Evolutionary conservation across 2,888 invertebrate genomes (phyloP), one percentile per base, ranked within the genome.

Genomic region (Chrysotoxum bicinctum): DNA sequence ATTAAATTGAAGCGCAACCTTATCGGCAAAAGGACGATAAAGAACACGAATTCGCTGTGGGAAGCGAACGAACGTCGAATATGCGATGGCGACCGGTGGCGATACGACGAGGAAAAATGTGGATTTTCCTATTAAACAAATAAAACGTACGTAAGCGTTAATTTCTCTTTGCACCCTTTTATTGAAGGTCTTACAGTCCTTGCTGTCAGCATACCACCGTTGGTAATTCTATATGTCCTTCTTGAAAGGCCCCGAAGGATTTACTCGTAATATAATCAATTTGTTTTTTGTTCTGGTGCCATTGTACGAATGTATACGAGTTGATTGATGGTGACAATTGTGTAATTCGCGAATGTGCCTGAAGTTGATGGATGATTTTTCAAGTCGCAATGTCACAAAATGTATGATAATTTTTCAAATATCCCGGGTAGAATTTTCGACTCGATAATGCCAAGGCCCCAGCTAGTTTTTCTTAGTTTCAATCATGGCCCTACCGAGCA

Each of bases 321-420:
- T 74, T 83, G 83, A 83, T 76, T 82, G 76, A 82, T 83, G 83
- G 62, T 40, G 77, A 78, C 83, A 83, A 78, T 83, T 73, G 82
- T 73, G 50, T 62, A 77, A 74, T 48, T 54, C 73, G 60, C 77
- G 73, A 77, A 60, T 68, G 62, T 77, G 68, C 62, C 45, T 82
- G 82, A 82, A 68, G 82, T 69, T 83, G 77, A 78, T 74, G 68
- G 69, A 78, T 83, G 62, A 30, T 37, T 69, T 56, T 45, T 12
- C 62, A 7, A 62, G 76, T 64, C 81, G 30, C 56, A 72, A 66
- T 76, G 66, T 60, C 66, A 52, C 76, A 72, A 72, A 76, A 66
- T 72, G 21, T n/a, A 72, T 72, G 50, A 72, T 58, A 40, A 66
- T 66, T 48, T 66, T 66, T 23, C 9, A 23, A 37, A 43, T 21